Percentiles rank a stretch among this genome's conserved stretches.
These are phyloP conservation scores for Sphaerodactylus townsendi DNA, from an alignment of 2,113 vertebrate species.

Conservation along the genomic window DNA sequence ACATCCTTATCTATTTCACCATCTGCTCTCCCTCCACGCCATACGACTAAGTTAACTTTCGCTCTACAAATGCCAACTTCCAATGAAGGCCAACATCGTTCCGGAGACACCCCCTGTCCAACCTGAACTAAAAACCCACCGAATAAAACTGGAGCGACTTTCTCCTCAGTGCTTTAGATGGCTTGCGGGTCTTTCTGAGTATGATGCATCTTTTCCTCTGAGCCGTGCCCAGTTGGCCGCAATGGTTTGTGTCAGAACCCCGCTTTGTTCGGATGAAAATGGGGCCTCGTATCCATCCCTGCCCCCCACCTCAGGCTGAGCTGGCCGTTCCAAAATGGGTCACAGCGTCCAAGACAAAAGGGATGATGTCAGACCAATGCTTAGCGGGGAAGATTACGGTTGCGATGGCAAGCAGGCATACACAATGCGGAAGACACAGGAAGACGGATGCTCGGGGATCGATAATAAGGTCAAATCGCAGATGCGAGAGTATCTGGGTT, in stretches of 20 bases:
- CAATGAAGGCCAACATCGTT: too few species aligned
- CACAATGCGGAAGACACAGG: background rate
- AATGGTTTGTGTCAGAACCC: background rate
- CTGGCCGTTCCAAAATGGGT: background rate
- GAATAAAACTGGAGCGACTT: too few species aligned
- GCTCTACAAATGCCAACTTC: too few species aligned
- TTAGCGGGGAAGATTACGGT: too few species aligned
- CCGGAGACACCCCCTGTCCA: too few species aligned
- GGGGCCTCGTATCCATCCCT: accelerated
- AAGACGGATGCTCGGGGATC: background rate
- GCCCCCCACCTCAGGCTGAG: background rate
- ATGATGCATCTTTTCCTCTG: background rate
- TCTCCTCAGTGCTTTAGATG: background rate
- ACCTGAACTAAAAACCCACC: too few species aligned
- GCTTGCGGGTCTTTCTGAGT: background rate
- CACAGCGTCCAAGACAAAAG: accelerated
- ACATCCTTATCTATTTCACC: too few species aligned
- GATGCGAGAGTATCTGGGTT: background rate
- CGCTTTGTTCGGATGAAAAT: background rate
- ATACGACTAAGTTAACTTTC: too few species aligned
- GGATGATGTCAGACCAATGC: accelerated
- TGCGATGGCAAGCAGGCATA: too few species aligned
- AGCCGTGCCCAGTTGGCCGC: background rate
- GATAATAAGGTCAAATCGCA: accelerated
- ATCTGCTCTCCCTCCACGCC: too few species aligned